Base-by-base conservation (phyloP, 1,140 invertebrate genomes). In the Pseudoatta argentina region DNA sequence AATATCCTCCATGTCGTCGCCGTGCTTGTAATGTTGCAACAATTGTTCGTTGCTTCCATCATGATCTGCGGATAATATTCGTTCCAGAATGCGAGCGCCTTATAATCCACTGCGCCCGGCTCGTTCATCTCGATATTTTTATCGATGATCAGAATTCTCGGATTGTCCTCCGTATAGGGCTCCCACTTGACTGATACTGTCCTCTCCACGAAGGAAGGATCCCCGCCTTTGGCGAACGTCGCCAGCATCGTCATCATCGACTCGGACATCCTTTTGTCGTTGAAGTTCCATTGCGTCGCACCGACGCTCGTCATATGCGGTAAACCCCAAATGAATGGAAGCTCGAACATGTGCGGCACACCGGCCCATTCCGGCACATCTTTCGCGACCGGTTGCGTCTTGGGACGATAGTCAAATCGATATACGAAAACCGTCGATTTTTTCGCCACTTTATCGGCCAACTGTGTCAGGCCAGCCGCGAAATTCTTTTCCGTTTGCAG, bases 31-130 rank as follows among this genome's bases (percentile, higher is more conserved):
- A 95, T 93, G 92, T 97, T 97, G 88, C 97, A 98, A 91, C 97
- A 97, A 90, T 97, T 96, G 71, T 93, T 91, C 2, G 96, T 96
- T 0, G 97, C 96, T 78, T 97, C 96, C 90, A 96, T 95, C 0
- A 97, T 89, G 14, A 98, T 96, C 93, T 96, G 97, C 0, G 97
- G 97, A 93, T 97, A 98, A 91, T 97, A 97, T 55, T 97, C 96
- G 90, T 97, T 97, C 97, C 97, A 98, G 94, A 98, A 98, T 61
- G 96, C 96, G 86, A 98, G 96, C 10, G 97, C 96, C 91, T 97
- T 97, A 91, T 97, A 97, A 94, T 98, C 97, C 0, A 97, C 95
- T 12, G 94, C 96, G 1, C 93, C 94, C 1, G 96, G 90, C 77
- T 97, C 96, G 86, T 96, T 97, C 96, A 98, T 97, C 77, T 97